Conservation (phyloP, 2,113 vertebrate species). For the Tenebrosternarchus preto region DNA sequence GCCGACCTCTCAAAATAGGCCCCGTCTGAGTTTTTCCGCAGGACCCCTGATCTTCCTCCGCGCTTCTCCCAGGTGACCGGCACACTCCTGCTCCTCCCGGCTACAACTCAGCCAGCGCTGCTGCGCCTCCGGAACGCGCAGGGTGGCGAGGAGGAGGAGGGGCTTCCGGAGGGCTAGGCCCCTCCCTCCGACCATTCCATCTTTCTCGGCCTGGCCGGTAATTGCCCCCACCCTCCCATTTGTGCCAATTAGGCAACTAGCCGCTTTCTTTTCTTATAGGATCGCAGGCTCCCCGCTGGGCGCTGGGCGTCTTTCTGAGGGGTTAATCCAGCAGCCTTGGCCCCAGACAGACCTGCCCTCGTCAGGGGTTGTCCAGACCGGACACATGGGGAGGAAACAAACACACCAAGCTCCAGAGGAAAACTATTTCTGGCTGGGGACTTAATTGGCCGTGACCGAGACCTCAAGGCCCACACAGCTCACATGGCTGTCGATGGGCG, state of each 20-base stretch:
- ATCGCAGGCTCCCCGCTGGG: constrained; percentile 70
- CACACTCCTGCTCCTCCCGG: not conserved
- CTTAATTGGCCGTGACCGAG: constrained; percentile 74
- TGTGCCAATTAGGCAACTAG: constrained; percentile 74
- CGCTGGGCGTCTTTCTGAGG: constrained; percentile 59
- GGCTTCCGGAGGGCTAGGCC: constrained; percentile 1
- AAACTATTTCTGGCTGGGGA: constrained; percentile 70
- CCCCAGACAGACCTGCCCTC: constrained; percentile 63
- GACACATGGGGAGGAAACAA: constrained; percentile 66
- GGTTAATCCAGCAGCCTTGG: constrained; percentile 70
- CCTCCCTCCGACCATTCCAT: constrained; percentile 37
- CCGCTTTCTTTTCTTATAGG: constrained; percentile 69
- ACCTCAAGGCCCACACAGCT: constrained; percentile 63
- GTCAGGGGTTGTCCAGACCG: constrained; percentile 65
- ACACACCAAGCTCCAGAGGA: constrained; percentile 54
- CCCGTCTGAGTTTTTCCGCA: not conserved
- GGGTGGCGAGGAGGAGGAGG: not conserved
- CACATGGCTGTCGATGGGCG: constrained; percentile 55
- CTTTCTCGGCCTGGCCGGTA: constrained; percentile 66
- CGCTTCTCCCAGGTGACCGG: not conserved
- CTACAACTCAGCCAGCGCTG: constrained; percentile 6
- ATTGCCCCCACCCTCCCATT: constrained; percentile 77
- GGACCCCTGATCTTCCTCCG: not conserved
- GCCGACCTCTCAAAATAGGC: not conserved
- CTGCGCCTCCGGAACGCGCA: no score